Conservation (phyloP, 1,140 invertebrate species). For the Harpegnathos saltator region DNA sequence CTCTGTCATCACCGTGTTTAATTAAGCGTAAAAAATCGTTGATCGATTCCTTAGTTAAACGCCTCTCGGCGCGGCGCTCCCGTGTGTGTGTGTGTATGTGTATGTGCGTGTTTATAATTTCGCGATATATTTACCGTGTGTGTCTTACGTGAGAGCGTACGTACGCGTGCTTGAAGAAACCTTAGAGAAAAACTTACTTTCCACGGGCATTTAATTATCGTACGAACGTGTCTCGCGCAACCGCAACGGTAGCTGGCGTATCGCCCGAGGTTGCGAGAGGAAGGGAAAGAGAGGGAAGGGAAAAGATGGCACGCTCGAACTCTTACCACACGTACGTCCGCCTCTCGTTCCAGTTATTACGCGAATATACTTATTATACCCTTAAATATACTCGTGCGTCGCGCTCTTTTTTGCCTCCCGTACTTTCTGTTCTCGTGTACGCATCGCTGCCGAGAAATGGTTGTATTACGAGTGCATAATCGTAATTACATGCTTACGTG, state of each 20-base stretch:
- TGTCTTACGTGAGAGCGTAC: neutral
- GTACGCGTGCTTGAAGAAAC: neutral
- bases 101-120: slow-evolving; percentile 29
- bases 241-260: neutral
- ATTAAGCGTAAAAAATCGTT: slow-evolving; percentile 72
- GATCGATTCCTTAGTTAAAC: slow-evolving; percentile 59
- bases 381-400: slow-evolving; percentile 20
- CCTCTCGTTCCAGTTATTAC: slow-evolving; percentile 41
- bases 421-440: slow-evolving; percentile 55
- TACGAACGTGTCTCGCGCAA: neutral
- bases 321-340: neutral
- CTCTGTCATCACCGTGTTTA: slow-evolving; percentile 66
- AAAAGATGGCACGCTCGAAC: neutral
- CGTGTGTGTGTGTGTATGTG: too few relatives aligned
- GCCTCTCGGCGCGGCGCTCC: slow-evolving; percentile 26
- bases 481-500: slow-evolving; percentile 37
- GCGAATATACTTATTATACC: slow-evolving; percentile 18
- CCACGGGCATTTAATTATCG: slow-evolving; percentile 1
- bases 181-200: slow-evolving; percentile 20
- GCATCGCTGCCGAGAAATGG: slow-evolving; percentile 22
- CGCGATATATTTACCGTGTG: neutral
- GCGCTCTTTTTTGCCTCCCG: neutral
- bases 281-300: too few relatives aligned
- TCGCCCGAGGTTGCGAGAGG: too few relatives aligned
- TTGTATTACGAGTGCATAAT: slow-evolving; percentile 36